Evolutionary conservation across 2,113 vertebrate species (phyloP).

Genomic region (Parus major): DNA sequence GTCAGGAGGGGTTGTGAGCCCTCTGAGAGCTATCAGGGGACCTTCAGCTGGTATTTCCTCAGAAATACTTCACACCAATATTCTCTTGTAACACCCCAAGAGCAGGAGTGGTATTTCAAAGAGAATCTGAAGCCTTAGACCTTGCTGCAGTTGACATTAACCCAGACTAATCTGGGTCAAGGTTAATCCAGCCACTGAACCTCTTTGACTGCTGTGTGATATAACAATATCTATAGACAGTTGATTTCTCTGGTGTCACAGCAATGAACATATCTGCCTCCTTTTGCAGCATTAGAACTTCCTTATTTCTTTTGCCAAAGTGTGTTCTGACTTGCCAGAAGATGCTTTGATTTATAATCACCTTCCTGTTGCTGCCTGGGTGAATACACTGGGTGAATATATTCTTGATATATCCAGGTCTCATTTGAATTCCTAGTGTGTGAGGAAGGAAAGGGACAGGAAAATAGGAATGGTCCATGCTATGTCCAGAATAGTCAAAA

Average conservation of each 20-base stretch:
- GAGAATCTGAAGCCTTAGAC: not conserved
- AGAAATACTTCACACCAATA: not conserved
- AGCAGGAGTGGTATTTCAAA: not conserved
- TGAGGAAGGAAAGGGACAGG: not conserved
- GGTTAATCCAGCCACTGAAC: not conserved
- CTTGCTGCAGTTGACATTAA: not conserved
- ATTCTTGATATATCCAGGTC: not conserved
- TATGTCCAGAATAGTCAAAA: not conserved
- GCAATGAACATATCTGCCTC: not conserved
- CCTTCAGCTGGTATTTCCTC: not conserved
- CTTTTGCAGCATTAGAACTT: accelerated
- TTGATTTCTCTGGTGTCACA: not conserved
- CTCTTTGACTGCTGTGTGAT: not conserved
- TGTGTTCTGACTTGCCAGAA: not conserved
- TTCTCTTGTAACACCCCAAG: not conserved
- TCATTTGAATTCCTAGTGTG: accelerated
- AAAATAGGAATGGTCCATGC: not conserved
- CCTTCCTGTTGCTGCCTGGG: not conserved
- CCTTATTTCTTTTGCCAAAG: not conserved
- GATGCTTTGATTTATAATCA: not conserved
- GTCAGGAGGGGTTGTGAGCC: not conserved
- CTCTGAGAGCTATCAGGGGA: not conserved
- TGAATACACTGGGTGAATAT: not conserved
- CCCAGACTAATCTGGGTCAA: not conserved
- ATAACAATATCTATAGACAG: not conserved